A percentile compares a stretch with the other conserved stretches of the same genome.
Evolutionary conservation across 2,888 invertebrate species (phyloP).

Genomic region (Branchellion lobata): DNA sequence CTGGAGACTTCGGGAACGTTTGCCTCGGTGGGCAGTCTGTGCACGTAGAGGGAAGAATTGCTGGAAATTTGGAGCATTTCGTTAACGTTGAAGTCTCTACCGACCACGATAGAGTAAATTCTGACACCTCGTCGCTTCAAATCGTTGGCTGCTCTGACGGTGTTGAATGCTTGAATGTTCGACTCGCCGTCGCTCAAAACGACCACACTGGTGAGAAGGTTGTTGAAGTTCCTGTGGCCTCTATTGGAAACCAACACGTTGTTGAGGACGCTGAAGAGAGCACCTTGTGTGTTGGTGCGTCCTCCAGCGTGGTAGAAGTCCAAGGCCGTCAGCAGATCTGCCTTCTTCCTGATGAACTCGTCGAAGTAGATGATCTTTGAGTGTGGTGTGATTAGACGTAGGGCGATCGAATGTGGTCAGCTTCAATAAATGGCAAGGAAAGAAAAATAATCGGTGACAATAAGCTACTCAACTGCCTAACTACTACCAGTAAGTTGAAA

Average conservation of each 20-base stretch:
- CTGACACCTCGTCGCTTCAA: constrained; percentile 40
- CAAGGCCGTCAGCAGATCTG: constrained; percentile 49
- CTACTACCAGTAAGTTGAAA: too few species aligned
- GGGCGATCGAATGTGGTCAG: too few species aligned
- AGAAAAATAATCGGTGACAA: too few species aligned
- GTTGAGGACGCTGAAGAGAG: constrained; percentile 42
- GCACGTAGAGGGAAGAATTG: constrained; percentile 43
- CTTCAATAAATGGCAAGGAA: too few species aligned
- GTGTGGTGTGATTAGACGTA: not conserved
- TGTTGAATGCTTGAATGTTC: constrained; percentile 56
- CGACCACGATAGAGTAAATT: constrained; percentile 50
- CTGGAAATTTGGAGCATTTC: constrained; percentile 48
- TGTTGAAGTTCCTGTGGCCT: constrained; percentile 37
- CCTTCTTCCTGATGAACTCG: constrained; percentile 49
- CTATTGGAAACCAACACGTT: constrained; percentile 39
- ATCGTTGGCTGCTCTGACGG: constrained; percentile 55
- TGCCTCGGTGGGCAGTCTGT: constrained; percentile 31
- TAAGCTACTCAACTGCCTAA: too few species aligned
- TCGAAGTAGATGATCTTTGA: constrained; percentile 53
- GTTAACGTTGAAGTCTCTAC: constrained; percentile 46
- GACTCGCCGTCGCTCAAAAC: constrained; percentile 57
- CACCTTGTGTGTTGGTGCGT: constrained; percentile 51
- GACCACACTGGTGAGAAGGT: constrained; percentile 54
- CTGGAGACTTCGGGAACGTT: constrained; percentile 31
- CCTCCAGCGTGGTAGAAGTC: constrained; percentile 49